A percentile compares a stretch with the other conserved stretches of the same genome.
These are phyloP conservation scores for Agelastica alni DNA, from an alignment of 2,888 invertebrate species.

Conservation along the genomic window DNA sequence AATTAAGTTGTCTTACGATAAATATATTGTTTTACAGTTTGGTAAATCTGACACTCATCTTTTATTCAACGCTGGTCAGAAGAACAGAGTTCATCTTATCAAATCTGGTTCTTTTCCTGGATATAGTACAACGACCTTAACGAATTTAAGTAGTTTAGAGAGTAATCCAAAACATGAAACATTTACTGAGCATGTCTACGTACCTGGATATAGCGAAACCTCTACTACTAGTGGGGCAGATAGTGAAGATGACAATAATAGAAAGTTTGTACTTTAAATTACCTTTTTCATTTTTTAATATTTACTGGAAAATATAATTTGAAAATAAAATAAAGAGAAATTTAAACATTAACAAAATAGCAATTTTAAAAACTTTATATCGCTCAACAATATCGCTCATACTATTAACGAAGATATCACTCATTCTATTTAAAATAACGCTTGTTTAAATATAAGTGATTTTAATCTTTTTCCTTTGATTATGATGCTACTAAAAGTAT, in stretches of 20 bases:
- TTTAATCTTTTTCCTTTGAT: no score
- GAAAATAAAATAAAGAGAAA: no score
- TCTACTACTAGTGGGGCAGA: constrained; percentile 69
- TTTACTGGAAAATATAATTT: no score
- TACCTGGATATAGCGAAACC: constrained; percentile 59
- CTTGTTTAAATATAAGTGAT: no score
- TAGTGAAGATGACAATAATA: constrained; percentile 65
- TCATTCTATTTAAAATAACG: no score
- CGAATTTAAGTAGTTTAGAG: constrained; percentile 46
- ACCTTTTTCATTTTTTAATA: not conserved
- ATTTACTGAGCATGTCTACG: constrained; percentile 55
- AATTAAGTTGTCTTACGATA: constrained; percentile 2
- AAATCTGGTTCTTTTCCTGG: constrained; percentile 79
- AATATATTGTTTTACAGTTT: constrained; percentile 36
- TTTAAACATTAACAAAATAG: no score
- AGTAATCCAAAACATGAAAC: constrained; percentile 67
- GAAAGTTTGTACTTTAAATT: constrained; percentile 43
- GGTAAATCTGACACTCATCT: constrained; percentile 45
- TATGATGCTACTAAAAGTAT: no score
- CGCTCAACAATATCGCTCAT: no score
- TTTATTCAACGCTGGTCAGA: constrained; percentile 33
- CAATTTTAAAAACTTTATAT: no score
- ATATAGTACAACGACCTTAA: constrained; percentile 56
- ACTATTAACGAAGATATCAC: no score
- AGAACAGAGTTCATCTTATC: constrained; percentile 56